Conservation (phyloP, 2,113 vertebrate genomes). For the Anolis carolinensis region DNA sequence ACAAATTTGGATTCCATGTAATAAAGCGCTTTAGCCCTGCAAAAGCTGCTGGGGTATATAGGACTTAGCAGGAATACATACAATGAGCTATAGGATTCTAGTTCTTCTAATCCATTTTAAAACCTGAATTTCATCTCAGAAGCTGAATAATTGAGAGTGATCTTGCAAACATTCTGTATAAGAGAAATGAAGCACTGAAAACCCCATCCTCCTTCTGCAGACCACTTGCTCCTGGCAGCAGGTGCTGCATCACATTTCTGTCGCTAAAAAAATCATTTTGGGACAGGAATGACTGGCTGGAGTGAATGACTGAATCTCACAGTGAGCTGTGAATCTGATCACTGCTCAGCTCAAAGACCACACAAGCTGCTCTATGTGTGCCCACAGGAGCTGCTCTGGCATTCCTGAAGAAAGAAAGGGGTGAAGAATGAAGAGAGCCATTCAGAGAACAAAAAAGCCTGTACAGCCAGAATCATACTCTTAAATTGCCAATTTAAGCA, state of each 20-base stretch:
- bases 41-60: background rate
- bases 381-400: background rate
- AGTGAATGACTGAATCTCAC: background rate
- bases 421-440: background rate
- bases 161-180: background rate
- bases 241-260: background rate
- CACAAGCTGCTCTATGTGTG: too few species aligned
- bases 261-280: background rate
- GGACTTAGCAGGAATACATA: background rate
- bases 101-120: background rate
- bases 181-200: background rate
- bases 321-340: too few species aligned
- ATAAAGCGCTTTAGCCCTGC: too few species aligned
- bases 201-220: background rate
- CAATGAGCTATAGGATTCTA: background rate
- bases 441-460: too few species aligned
- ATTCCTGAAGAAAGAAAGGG: background rate
- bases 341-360: background rate
- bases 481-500: background rate
- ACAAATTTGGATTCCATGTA: background rate
- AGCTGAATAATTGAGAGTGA: background rate
- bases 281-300: background rate
- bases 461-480: background rate
- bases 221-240: too few species aligned
- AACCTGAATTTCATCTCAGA: background rate